Evolutionary conservation across 2,888 invertebrate genomes (phyloP).

Genomic region (Tubulanus polymorphus): DNA sequence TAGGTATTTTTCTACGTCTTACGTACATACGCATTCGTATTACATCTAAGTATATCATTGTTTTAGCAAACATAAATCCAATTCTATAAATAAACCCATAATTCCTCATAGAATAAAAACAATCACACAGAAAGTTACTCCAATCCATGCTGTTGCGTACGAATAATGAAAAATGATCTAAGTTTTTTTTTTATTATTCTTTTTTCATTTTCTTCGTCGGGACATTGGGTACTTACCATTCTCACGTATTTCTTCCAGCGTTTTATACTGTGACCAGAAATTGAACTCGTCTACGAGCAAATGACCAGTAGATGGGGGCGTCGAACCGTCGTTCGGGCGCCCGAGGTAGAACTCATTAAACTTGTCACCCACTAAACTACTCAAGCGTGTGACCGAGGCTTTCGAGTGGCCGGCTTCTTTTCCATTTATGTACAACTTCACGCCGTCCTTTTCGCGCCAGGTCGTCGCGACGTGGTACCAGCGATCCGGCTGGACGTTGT

Average conservation of each 20-base stretch:
- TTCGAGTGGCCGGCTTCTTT: conserved; percentile 25
- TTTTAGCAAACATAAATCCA: no score
- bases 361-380: background rate
- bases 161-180: no score
- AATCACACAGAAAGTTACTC: no score
- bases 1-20: no score
- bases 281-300: conserved; percentile 45
- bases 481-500: conserved; percentile 30
- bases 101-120: no score
- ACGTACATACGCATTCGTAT: no score
- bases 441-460: conserved; percentile 35
- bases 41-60: no score
- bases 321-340: conserved; percentile 34
- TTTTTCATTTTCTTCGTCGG: no score
- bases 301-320: conserved; percentile 22
- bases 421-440: conserved; percentile 42
- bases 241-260: conserved; percentile 32
- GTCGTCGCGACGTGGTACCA: conserved; percentile 50
- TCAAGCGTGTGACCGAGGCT: conserved; percentile 1
- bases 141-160: no score
- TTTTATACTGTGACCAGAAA: conserved; percentile 37
- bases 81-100: no score
- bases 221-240: conserved; percentile 27
- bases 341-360: conserved; percentile 43
- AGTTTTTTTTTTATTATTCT: no score